A percentile compares a stretch with the other conserved stretches of the same genome.
These are phyloP conservation scores for Smithornis capensis DNA, from an alignment of 2,113 vertebrate genomes.

Conservation along the genomic window DNA sequence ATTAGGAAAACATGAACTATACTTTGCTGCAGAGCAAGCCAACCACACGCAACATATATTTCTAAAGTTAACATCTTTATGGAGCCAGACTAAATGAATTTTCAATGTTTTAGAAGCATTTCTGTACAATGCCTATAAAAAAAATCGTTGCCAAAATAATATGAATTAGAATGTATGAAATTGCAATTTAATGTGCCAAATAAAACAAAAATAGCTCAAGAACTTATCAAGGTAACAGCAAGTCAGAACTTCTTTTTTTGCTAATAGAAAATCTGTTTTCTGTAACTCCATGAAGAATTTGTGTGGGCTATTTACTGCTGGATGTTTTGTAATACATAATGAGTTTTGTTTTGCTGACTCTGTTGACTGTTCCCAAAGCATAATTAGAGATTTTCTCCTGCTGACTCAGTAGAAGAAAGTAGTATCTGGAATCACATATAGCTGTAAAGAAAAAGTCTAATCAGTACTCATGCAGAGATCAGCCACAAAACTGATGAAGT, in stretches of 20 bases:
- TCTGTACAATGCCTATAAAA: neutral
- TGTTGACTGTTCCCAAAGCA: neutral
- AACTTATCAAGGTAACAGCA: neutral
- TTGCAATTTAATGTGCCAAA: neutral
- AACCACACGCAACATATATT: neutral
- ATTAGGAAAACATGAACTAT: neutral
- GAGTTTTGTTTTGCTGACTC: constrained; percentile 48
- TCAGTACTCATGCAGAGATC: neutral
- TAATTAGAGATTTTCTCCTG: constrained; percentile 38
- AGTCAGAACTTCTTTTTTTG: neutral
- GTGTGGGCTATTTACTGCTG: neutral
- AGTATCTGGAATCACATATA: neutral
- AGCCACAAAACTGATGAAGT: neutral
- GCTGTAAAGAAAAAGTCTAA: neutral
- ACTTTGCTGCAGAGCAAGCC: neutral
- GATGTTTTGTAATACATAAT: constrained; percentile 1
- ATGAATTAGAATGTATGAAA: neutral
- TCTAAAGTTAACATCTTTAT: neutral
- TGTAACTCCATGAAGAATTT: neutral
- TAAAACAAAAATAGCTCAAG: neutral
- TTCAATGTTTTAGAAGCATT: neutral
- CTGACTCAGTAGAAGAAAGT: constrained; percentile 20
- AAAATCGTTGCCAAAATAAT: neutral
- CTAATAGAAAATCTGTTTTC: neutral
- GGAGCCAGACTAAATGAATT: neutral